Conservation (phyloP, 2,113 vertebrate species). For the Aspidoscelis tigris region DNA sequence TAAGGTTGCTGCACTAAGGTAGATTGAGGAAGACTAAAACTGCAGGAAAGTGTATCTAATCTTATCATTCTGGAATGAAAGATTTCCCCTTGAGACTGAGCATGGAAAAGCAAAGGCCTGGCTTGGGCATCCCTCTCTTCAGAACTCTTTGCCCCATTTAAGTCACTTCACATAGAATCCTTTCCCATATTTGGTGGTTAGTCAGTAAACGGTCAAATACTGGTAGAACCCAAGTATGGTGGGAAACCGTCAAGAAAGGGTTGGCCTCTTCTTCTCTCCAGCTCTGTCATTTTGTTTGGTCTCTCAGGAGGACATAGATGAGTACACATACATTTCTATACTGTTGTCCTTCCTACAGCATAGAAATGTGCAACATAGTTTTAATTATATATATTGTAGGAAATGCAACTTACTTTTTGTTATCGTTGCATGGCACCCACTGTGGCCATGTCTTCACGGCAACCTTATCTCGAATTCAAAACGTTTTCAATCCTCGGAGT, state of each 20-base stretch:
- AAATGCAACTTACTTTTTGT: too few relatives aligned
- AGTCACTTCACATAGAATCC: background rate
- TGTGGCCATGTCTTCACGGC: too few relatives aligned
- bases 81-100: constrained; percentile 37
- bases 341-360: too few relatives aligned
- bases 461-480: too few relatives aligned
- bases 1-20: constrained; percentile 46
- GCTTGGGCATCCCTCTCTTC: constrained; percentile 3
- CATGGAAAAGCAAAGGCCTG: background rate
- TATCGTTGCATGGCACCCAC: too few relatives aligned
- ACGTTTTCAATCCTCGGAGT: too few relatives aligned
- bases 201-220: background rate
- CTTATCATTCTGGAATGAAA: constrained; percentile 38
- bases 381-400: too few relatives aligned
- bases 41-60: constrained; percentile 52
- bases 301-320: background rate
- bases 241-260: background rate
- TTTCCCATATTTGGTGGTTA: background rate
- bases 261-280: background rate
- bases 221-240: background rate
- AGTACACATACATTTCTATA: too few relatives aligned
- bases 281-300: background rate
- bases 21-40: background rate
- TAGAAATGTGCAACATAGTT: too few relatives aligned
- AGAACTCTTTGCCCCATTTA: background rate